Percentiles rank a stretch among this genome's conserved stretches.
phyloP scores from a whole-genome alignment of 2,888 invertebrate species.

The Patella depressa region DNA sequence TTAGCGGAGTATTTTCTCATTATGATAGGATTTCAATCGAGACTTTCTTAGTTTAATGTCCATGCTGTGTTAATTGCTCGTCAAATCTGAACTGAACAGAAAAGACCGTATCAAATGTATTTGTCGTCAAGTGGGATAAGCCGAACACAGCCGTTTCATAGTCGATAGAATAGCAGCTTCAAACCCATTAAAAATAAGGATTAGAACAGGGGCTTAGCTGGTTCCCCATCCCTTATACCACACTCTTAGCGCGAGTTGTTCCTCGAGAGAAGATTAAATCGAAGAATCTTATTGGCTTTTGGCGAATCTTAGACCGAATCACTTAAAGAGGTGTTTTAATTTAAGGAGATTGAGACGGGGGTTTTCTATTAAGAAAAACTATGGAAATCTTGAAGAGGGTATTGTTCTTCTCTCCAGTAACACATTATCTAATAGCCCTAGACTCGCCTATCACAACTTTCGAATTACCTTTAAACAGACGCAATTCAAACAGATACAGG shows the following conservation, averaged over 20 bases:
- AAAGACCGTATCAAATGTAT: background rate
- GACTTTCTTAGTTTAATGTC: too few relatives aligned
- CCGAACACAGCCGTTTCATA: background rate
- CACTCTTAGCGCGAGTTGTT: background rate
- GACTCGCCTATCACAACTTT: background rate
- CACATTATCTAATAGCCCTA: background rate
- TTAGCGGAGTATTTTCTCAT: too few relatives aligned
- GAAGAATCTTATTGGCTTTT: background rate
- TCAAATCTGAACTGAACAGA: background rate
- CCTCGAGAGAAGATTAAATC: slow-evolving; percentile 6
- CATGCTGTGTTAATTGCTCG: too few relatives aligned
- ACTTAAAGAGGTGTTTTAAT: slow-evolving; percentile 2
- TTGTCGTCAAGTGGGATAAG: background rate
- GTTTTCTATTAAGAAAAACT: background rate
- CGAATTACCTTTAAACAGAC: background rate
- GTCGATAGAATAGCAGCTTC: background rate
- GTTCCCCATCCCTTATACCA: background rate
- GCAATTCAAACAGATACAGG: background rate
- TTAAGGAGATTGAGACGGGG: background rate
- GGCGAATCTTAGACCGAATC: background rate
- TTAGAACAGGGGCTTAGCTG: background rate
- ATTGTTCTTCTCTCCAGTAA: background rate
- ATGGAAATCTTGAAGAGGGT: background rate
- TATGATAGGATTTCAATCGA: too few relatives aligned
- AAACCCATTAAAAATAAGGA: background rate